phyloP scores from a whole-genome alignment of 2,888 invertebrate genomes.

The Anticlea derivata region DNA sequence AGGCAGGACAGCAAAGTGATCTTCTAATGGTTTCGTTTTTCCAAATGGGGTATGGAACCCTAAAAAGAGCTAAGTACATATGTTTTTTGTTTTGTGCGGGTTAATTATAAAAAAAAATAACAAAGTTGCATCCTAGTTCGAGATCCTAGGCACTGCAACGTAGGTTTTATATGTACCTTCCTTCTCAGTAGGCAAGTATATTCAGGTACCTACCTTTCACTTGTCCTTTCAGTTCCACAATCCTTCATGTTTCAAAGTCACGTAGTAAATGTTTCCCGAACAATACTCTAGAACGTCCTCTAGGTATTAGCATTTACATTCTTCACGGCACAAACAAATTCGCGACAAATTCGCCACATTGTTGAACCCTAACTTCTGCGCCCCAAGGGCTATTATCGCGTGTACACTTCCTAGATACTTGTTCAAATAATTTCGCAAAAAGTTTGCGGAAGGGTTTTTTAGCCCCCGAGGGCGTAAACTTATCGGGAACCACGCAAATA shows the following conservation, averaged over 20 bases:
- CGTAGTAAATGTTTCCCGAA: constrained; percentile 3
- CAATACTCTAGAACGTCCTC: constrained; percentile 29
- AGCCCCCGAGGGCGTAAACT: constrained; percentile 65
- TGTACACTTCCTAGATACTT: constrained; percentile 46
- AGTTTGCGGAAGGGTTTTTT: constrained; percentile 70
- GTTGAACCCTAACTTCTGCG: constrained; percentile 37
- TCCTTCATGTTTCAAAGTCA: constrained; percentile 9
- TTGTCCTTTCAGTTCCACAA: background rate
- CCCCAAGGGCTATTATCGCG: constrained; percentile 54
- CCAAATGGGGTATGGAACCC: too few relatives aligned
- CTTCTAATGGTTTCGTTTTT: too few relatives aligned
- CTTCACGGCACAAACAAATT: constrained; percentile 50
- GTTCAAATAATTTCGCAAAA: constrained; percentile 78
- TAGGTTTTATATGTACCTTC: too few relatives aligned
- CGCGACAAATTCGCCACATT: constrained; percentile 41
- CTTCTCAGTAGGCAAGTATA: too few relatives aligned
- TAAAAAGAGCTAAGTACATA: too few relatives aligned
- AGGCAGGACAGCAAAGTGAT: too few relatives aligned
- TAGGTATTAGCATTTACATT: constrained; percentile 35
- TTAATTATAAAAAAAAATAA: too few relatives aligned
- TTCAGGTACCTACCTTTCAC: too few relatives aligned
- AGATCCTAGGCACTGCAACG: too few relatives aligned
- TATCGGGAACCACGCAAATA: constrained; percentile 54
- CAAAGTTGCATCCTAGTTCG: too few relatives aligned
- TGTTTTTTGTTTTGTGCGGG: too few relatives aligned